phyloP scores from a whole-genome alignment of 2,113 vertebrate species.

The Chionodraco myersi region DNA sequence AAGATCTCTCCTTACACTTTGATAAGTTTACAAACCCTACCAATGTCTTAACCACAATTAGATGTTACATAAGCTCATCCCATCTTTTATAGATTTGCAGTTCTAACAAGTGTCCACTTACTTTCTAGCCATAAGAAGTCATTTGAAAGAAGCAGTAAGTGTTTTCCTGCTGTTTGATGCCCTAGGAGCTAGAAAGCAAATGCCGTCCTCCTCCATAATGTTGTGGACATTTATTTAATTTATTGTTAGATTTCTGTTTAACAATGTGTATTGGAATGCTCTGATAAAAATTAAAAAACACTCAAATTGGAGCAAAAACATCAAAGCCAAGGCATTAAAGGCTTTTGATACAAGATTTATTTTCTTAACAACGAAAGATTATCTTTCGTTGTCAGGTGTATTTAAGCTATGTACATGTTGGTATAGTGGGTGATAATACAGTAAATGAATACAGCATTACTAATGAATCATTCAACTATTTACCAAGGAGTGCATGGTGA shows the following conservation, averaged over 20 bases:
- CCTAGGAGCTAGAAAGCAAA: not conserved
- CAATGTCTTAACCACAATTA: not conserved
- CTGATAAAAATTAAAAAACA: not conserved
- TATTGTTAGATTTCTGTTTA: not conserved
- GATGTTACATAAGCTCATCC: not conserved
- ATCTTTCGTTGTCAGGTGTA: not conserved
- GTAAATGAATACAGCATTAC: not conserved
- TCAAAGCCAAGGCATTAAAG: not conserved
- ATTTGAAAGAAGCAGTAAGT: not conserved
- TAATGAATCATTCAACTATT: not conserved
- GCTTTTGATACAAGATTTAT: not conserved
- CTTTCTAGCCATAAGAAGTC: not conserved
- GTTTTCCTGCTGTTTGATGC: not conserved
- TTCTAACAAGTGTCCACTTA: not conserved
- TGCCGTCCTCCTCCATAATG: not conserved
- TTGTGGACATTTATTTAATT: not conserved
- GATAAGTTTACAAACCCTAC: not conserved
- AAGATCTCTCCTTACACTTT: not conserved
- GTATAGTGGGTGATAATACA: not conserved
- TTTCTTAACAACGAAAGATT: not conserved
- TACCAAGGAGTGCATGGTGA: not conserved
- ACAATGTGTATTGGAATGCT: not conserved
- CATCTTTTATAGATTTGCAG: not conserved
- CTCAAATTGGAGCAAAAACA: not conserved
- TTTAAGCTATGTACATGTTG: not conserved